Conservation (phyloP, 2,113 vertebrate species). For the Equus przewalskii region DNA sequence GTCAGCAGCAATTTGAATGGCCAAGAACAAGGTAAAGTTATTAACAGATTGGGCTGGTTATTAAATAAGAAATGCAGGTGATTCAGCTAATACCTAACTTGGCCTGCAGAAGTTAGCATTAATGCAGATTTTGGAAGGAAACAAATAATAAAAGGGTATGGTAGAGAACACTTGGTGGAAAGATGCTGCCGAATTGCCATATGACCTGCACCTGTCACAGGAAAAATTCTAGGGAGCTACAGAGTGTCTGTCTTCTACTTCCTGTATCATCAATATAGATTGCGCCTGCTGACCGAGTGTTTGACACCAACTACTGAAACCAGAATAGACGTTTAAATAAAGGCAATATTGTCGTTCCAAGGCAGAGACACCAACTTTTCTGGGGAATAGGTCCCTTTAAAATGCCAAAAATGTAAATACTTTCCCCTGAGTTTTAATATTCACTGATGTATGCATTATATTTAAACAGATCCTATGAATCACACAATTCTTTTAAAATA, state of each 20-base stretch:
- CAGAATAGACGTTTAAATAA: not conserved
- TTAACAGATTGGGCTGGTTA: conserved; percentile 18
- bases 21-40: not conserved
- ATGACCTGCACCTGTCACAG: not conserved
- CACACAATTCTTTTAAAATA: conserved; percentile 13
- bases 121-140: conserved; percentile 8
- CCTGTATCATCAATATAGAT: not conserved
- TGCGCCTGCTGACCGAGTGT: not conserved
- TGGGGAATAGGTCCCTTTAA: not conserved
- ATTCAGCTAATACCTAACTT: not conserved
- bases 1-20: conserved; percentile 9
- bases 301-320: not conserved
- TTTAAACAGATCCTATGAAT: not conserved
- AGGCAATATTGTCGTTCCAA: not conserved
- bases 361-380: not conserved
- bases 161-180: not conserved
- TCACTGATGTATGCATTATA: not conserved
- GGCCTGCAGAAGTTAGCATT: not conserved
- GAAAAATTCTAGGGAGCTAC: not conserved
- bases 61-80: conserved; percentile 18
- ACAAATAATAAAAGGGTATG: not conserved
- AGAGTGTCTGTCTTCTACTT: not conserved
- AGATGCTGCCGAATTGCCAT: not conserved
- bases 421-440: conserved; percentile 16
- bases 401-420: not conserved